Evolutionary conservation across 2,797 vertebrate species (phyloP).

Genomic region (Danio kyathit): DNA sequence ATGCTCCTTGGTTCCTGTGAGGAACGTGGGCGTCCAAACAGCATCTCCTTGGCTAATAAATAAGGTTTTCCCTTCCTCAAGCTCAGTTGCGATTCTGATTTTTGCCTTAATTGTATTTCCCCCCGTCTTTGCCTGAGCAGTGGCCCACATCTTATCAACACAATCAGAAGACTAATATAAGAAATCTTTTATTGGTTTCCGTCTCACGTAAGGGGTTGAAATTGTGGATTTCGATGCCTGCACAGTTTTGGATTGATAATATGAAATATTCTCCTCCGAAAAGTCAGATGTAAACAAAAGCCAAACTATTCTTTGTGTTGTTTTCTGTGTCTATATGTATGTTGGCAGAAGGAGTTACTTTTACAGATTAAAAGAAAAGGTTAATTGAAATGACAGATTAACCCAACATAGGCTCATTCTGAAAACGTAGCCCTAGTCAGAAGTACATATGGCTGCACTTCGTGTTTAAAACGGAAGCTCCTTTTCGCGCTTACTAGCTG

Average conservation of each 20-base stretch:
- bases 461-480: no score
- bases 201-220: neutral
- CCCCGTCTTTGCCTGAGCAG: conserved; percentile 18
- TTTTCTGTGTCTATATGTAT: conserved; percentile 6
- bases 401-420: no score
- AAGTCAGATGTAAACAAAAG: conserved; percentile 30
- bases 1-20: conserved; percentile 12
- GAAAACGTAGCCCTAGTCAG: no score
- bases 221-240: neutral
- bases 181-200: conserved; percentile 25
- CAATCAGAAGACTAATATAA: conserved; percentile 27
- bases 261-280: conserved; percentile 7
- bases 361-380: conserved; percentile 5
- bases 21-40: conserved; percentile 39
- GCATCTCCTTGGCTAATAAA: conserved; percentile 30
- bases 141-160: conserved; percentile 15
- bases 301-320: conserved; percentile 36
- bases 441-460: no score
- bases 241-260: neutral
- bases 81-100: conserved; percentile 49
- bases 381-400: neutral
- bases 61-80: conserved; percentile 28
- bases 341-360: conserved; percentile 22
- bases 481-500: no score
- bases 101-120: conserved; percentile 49